A percentile compares a stretch with the other conserved stretches of the same genome.
Conservation (phyloP, 1,140 invertebrate genomes). For the Apis cerana region DNA sequence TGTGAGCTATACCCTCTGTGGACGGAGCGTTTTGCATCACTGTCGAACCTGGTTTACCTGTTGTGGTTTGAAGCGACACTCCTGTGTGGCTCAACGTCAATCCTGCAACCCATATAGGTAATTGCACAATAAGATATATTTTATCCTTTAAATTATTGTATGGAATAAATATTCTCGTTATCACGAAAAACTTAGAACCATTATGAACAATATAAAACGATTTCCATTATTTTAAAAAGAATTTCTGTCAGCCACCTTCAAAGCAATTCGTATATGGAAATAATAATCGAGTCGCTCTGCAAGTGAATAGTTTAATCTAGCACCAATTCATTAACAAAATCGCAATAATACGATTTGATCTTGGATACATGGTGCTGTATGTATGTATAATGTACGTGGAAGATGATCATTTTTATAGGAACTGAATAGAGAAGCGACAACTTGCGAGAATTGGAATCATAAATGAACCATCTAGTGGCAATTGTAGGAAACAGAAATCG, state of each 20-base stretch:
- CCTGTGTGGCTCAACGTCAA: conserved; percentile 78
- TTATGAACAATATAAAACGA: too few species aligned
- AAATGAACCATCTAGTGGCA: background rate
- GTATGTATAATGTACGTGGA: fast-evolving
- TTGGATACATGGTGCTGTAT: conserved; percentile 55
- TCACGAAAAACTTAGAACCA: too few species aligned
- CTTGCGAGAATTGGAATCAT: background rate
- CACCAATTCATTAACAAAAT: conserved; percentile 61
- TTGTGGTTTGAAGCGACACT: conserved; percentile 74
- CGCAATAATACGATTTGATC: conserved; percentile 52
- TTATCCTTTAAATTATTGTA: background rate
- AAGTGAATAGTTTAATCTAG: conserved; percentile 51
- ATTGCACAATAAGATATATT: conserved; percentile 12
- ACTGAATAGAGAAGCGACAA: background rate
- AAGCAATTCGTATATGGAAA: conserved; percentile 42
- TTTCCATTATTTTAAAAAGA: background rate
- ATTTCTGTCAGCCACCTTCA: conserved; percentile 58
- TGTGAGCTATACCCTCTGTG: conserved; percentile 79
- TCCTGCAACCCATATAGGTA: conserved; percentile 64
- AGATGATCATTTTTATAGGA: background rate
- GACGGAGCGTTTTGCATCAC: conserved; percentile 76
- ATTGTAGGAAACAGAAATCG: background rate
- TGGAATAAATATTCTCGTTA: too few species aligned
- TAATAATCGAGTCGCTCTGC: conserved; percentile 51
- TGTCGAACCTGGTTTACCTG: conserved; percentile 71